Conservation (phyloP, 92 coral and sea anemone species). For the Paramuricea clavata region DNA sequence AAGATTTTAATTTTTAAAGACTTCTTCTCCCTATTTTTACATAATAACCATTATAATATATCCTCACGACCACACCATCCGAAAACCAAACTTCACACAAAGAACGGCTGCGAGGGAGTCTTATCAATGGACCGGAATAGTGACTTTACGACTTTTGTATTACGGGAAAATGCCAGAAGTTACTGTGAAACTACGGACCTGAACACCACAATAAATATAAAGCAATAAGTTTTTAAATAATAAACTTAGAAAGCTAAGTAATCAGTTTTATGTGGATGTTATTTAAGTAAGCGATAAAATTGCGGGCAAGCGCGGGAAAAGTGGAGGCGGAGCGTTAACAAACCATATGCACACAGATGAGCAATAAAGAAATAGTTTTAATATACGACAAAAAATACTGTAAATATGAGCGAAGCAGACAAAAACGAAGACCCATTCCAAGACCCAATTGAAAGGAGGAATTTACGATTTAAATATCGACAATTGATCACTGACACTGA, state of each 20-base stretch:
- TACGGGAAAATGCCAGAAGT: too few species aligned
- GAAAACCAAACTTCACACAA: too few species aligned
- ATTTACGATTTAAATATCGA: slow-evolving; percentile 89
- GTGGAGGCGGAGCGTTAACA: neutral
- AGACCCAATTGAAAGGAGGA: slow-evolving; percentile 84
- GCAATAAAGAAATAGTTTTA: neutral
- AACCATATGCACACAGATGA: too few species aligned
- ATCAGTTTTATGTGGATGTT: slow-evolving; percentile 5
- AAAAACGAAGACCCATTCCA: slow-evolving; percentile 81
- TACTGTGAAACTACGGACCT: too few species aligned
- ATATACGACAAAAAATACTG: too few species aligned
- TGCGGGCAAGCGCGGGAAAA: slow-evolving; percentile 49
- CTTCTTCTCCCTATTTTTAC: too few species aligned
- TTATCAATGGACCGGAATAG: too few species aligned
- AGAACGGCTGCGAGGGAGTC: too few species aligned
- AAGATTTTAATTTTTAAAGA: neutral
- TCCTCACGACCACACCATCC: neutral
- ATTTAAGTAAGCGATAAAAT: neutral
- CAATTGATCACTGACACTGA: slow-evolving; percentile 88
- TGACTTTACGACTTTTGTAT: too few species aligned
- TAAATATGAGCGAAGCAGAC: slow-evolving; percentile 20
- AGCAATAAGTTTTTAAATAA: too few species aligned
- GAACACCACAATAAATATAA: too few species aligned
- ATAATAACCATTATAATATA: neutral
- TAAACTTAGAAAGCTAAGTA: too few species aligned